Percentiles rank a stretch among this genome's conserved stretches.
phyloP scores from a whole-genome alignment of 2,888 invertebrate genomes.

The Cyclophora albipunctata region DNA sequence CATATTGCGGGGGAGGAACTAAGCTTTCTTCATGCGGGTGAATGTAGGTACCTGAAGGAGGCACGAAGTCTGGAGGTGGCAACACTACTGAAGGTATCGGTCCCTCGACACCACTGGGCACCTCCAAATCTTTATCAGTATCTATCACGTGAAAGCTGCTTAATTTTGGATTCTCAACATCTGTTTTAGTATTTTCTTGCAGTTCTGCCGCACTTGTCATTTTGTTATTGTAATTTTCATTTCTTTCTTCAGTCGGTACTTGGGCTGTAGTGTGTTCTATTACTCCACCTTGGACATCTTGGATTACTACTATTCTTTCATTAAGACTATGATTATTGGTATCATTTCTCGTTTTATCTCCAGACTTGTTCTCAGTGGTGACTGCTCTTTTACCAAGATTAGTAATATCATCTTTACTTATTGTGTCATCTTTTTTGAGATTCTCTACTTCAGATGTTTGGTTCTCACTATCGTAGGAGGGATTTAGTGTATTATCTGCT shows the following conservation, averaged over 20 bases:
- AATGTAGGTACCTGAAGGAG: conserved; percentile 11
- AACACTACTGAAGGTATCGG: conserved; percentile 50
- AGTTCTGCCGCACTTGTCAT: neutral
- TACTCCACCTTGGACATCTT: no score
- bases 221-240: conserved; percentile 7
- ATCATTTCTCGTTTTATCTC: no score
- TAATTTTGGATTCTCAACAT: conserved; percentile 41
- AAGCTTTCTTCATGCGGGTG: conserved; percentile 1
- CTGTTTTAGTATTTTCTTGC: neutral
- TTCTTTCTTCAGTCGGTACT: conserved; percentile 1
- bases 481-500: no score
- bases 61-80: conserved; percentile 46
- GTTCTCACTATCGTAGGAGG: no score
- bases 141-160: conserved; percentile 59
- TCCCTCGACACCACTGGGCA: conserved; percentile 64
- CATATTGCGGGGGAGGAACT: neutral
- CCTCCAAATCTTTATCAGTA: conserved; percentile 61
- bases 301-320: no score
- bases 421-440: no score
- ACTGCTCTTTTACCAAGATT: no score
- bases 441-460: no score
- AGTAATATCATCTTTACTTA: no score
- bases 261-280: no score
- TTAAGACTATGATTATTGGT: no score
- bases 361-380: no score